Conservation (phyloP, 35 echinoderm and acorn worm genomes). For the Apostichopus japonicus region DNA sequence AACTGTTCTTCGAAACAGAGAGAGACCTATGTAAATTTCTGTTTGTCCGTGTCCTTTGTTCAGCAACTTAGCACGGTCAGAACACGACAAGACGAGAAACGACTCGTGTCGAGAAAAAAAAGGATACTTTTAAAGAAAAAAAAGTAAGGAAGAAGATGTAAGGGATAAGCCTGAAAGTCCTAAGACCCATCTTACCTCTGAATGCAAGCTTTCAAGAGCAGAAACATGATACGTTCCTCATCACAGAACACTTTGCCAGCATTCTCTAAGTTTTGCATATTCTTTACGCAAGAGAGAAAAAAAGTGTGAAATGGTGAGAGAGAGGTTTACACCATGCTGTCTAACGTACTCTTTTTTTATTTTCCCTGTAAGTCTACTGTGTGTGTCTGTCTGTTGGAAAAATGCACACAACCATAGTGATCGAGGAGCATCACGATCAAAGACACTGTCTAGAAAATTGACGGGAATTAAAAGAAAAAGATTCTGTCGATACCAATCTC, state of each 20-base stretch:
- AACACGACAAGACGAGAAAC: background rate
- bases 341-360: background rate
- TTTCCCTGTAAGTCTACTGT: background rate
- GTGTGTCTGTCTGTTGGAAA: background rate
- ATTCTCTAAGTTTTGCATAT: slow-evolving; percentile 46
- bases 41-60: no score
- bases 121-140: background rate
- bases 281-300: slow-evolving; percentile 38
- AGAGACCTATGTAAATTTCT: no score
- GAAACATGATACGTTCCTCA: slow-evolving; percentile 47
- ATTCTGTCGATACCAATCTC: no score
- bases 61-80: background rate
- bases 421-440: no score
- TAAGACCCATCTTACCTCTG: slow-evolving; percentile 37
- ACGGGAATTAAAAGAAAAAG: no score
- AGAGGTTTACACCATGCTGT: background rate
- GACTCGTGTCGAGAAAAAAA: background rate
- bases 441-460: no score
- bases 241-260: slow-evolving; percentile 50
- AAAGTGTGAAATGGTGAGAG: slow-evolving; percentile 31
- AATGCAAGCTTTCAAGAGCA: slow-evolving; percentile 45
- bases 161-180: slow-evolving; percentile 25
- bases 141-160: background rate
- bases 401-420: no score
- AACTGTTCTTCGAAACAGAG: no score